Percentiles rank a stretch among this genome's conserved stretches.
These are phyloP conservation scores for Bergia sp. DNA, from an alignment of 92 coral and sea anemone species.

Conservation along the genomic window DNA sequence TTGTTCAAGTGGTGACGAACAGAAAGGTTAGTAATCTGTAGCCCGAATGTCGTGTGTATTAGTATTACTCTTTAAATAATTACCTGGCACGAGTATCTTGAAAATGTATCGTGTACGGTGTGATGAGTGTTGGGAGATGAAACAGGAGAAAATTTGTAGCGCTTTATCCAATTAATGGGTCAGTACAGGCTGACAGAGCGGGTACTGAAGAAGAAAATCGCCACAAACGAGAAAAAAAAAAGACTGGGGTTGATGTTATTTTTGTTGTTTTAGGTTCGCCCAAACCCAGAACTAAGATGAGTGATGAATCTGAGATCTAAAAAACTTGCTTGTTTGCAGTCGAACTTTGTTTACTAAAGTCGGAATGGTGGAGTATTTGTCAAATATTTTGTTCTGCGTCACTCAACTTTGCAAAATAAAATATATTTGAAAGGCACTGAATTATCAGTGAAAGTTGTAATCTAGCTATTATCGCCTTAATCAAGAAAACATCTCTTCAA, in stretches of 20 bases:
- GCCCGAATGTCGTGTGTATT: not conserved
- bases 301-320: not conserved
- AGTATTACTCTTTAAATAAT: not conserved
- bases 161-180: not conserved
- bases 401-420: not conserved
- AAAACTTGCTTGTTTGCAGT: not conserved
- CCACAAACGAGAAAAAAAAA: not conserved
- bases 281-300: not conserved
- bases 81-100: not conserved
- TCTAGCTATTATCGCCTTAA: conserved; percentile 17
- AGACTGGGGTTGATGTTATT: not conserved
- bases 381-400: not conserved
- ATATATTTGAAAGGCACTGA: not conserved
- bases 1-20: not conserved
- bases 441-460: not conserved
- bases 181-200: not conserved
- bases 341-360: not conserved
- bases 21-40: conserved; percentile 7
- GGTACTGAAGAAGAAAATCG: not conserved
- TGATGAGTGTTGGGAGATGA: not conserved
- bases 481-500: conserved; percentile 18
- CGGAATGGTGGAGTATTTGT: not conserved
- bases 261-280: not conserved
- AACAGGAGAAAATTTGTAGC: not conserved
- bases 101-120: not conserved